Conservation (phyloP, 2,888 invertebrate genomes). For the Smittia aterrima region DNA sequence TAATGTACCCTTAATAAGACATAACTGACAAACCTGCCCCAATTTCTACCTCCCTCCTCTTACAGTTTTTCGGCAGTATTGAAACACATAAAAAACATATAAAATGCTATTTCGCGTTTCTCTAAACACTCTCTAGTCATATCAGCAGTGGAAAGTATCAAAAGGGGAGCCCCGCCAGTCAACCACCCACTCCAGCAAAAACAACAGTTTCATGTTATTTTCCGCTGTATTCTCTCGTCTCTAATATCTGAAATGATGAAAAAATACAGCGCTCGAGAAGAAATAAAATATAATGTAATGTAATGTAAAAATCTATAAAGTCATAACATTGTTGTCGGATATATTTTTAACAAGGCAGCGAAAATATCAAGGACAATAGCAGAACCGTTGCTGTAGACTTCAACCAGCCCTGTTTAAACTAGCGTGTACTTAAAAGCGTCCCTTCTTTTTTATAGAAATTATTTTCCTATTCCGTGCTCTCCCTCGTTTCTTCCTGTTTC, state of each 20-base stretch:
- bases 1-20: too few relatives aligned
- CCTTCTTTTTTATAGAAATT: conserved; percentile 29
- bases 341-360: conserved; percentile 34
- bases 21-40: too few relatives aligned
- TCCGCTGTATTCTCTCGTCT: conserved; percentile 5
- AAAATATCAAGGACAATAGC: conserved; percentile 1
- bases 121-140: conserved; percentile 40
- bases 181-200: background rate
- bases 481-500: conserved; percentile 32
- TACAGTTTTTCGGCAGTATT: conserved; percentile 19
- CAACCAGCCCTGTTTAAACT: background rate
- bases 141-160: background rate
- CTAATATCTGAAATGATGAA: background rate
- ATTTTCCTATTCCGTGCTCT: conserved; percentile 30
- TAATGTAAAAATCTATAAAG: conserved; percentile 38
- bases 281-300: conserved; percentile 40
- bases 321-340: conserved; percentile 10
- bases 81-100: conserved; percentile 41
- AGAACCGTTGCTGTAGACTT: background rate
- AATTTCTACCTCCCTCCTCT: background rate
- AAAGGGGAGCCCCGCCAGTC: background rate
- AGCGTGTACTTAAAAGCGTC: background rate
- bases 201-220: conserved; percentile 29
- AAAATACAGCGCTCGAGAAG: background rate
- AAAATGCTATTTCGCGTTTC: conserved; percentile 39